phyloP scores from a whole-genome alignment of 2,888 invertebrate species.

The Parnassius orleans region DNA sequence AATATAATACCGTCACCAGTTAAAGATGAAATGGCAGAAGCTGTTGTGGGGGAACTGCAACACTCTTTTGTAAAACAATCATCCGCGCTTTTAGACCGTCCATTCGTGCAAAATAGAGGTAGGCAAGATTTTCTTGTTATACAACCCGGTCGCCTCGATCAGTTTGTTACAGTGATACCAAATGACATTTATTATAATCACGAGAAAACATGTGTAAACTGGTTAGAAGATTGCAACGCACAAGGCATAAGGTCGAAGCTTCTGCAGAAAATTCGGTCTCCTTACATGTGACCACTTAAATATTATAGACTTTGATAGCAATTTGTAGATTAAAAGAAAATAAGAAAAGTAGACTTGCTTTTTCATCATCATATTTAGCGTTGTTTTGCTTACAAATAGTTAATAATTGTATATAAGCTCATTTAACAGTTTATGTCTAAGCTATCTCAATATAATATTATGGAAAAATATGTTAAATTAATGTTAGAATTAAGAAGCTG shows the following conservation, averaged over 20 bases:
- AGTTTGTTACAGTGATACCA: conserved; percentile 59
- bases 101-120: conserved; percentile 50
- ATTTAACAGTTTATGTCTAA: no score
- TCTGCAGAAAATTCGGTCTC: conserved; percentile 43
- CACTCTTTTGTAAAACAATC: conserved; percentile 35
- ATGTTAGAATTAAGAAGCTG: no score
- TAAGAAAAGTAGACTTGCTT: no score
- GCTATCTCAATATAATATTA: no score
- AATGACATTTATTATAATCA: conserved; percentile 58
- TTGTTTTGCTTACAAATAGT: no score
- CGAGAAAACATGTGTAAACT: conserved; percentile 66
- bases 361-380: no score
- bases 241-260: conserved; percentile 51
- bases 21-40: not conserved
- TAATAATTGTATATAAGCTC: no score
- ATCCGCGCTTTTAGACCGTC: conserved; percentile 47
- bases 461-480: no score
- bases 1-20: not conserved
- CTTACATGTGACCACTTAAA: conserved; percentile 31
- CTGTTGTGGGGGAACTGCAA: conserved; percentile 49
- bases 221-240: conserved; percentile 63
- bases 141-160: conserved; percentile 39
- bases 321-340: no score
- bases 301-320: no score
- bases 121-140: conserved; percentile 60